Base-by-base conservation (phyloP, 2,113 vertebrate genomes). In the Nesogale talazaci region DNA sequence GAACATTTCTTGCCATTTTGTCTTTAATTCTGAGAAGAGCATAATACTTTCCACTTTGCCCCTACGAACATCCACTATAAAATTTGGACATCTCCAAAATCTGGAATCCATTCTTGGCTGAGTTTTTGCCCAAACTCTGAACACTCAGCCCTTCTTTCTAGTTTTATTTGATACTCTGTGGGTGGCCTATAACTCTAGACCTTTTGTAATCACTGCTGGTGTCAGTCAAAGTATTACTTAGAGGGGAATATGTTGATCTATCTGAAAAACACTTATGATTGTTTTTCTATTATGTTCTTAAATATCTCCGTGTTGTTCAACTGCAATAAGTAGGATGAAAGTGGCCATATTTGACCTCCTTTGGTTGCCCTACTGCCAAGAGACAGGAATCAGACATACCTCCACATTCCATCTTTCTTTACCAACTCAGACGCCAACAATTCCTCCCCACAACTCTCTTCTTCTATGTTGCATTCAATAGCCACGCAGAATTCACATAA, bases 1-100 rank as follows among this genome's bases (percentile, higher is more conserved):
- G 94, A 96, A 96, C 85, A 86, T 81, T 63, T 77, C 42, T 81
- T 90, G 77, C 20, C 74, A 31, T 89, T 57, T 67, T 65, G 2
- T 91, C 84, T 79, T 83, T 76, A 20, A 25, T 72, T 23, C n/a
- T 89, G 63, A 42, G 40, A 59, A 85, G 78, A 87, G 57, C 23
- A 67, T 65, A 42, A 79, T 89, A 20, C 20, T 72, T 8, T 72
- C 6, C 34, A 27, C 46, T 25, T 42, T 5, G 12, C 36, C 2
- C 56, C 3, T 1, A 19, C 92, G 72, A 4, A 61, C 42, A 69
- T 16, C 22, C 1, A 40, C 46, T 31, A 16, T 87, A 46, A 75
- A 40, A 38, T 56, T 56, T 16, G 7, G 19, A 14, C 52, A 42
- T 69, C 16, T n/a, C 38, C 46, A 94, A 80, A 56, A 31, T 36